Evolutionary conservation across 2,113 vertebrate species (phyloP).

Genomic region (Vanacampus margaritifer): DNA sequence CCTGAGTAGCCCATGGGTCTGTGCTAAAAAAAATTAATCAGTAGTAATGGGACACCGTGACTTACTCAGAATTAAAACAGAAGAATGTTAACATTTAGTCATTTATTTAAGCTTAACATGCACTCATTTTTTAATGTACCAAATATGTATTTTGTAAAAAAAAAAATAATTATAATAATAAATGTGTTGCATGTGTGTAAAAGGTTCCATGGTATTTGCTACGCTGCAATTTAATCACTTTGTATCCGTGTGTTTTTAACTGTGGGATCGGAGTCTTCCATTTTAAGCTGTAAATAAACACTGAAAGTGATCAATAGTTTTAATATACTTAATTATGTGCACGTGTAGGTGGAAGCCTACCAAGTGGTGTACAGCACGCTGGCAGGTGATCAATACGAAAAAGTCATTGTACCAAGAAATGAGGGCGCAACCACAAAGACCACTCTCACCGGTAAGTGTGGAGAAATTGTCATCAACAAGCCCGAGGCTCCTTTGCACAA

Average conservation of each 20-base stretch:
- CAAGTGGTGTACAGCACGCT: conserved; percentile 94
- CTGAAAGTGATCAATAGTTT: neutral
- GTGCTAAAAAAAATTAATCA: too few relatives aligned
- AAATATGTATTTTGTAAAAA: too few relatives aligned
- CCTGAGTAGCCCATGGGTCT: too few relatives aligned
- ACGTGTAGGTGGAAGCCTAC: conserved; percentile 78
- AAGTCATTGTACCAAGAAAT: conserved; percentile 78
- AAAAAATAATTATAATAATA: too few relatives aligned
- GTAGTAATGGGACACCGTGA: too few relatives aligned
- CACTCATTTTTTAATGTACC: too few relatives aligned
- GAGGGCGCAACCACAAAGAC: conserved; percentile 80
- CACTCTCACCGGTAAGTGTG: conserved; percentile 78
- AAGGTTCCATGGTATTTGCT: neutral
- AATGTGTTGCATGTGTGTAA: too few relatives aligned
- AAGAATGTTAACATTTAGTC: too few relatives aligned
- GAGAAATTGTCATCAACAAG: conserved; percentile 11
- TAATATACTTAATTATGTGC: conserved; percentile 7
- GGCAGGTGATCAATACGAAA: conserved; percentile 91
- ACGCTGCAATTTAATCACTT: neutral
- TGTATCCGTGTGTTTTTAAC: too few relatives aligned
- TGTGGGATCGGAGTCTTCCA: neutral
- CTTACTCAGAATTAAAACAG: too few relatives aligned
- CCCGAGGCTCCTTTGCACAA: neutral
- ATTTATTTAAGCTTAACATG: too few relatives aligned
- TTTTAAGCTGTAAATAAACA: neutral